phyloP scores from a whole-genome alignment of 2,113 vertebrate genomes.

The Eurystomus gularis region DNA sequence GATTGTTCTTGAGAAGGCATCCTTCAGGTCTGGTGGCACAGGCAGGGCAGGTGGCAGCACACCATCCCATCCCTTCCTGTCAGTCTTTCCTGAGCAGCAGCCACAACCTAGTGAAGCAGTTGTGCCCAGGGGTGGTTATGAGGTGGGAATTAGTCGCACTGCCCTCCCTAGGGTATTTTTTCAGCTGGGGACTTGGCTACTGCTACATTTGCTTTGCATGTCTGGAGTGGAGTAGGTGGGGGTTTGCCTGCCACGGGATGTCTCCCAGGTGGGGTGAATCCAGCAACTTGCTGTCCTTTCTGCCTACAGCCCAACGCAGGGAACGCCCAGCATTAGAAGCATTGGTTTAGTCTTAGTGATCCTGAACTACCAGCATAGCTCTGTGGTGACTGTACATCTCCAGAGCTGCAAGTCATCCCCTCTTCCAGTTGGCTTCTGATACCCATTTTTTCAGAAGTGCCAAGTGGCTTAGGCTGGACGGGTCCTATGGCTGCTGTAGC shows the following conservation, averaged over 20 bases:
- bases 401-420: background rate
- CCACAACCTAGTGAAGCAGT: background rate
- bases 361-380: background rate
- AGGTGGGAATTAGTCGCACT: background rate
- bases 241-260: background rate
- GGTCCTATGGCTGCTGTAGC: background rate
- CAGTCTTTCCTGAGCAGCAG: background rate
- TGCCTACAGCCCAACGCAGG: background rate
- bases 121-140: background rate
- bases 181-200: background rate
- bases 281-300: background rate
- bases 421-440: background rate
- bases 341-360: accelerated
- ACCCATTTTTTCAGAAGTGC: background rate
- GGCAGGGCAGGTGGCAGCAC: background rate
- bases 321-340: background rate
- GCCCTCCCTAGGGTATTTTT: background rate
- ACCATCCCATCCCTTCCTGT: background rate
- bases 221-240: background rate
- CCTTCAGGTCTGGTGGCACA: background rate
- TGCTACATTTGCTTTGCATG: accelerated
- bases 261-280: background rate
- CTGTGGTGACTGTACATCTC: background rate
- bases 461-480: background rate
- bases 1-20: background rate